phyloP scores from a whole-genome alignment of 2,888 invertebrate genomes.

The Agrochola macilenta region DNA sequence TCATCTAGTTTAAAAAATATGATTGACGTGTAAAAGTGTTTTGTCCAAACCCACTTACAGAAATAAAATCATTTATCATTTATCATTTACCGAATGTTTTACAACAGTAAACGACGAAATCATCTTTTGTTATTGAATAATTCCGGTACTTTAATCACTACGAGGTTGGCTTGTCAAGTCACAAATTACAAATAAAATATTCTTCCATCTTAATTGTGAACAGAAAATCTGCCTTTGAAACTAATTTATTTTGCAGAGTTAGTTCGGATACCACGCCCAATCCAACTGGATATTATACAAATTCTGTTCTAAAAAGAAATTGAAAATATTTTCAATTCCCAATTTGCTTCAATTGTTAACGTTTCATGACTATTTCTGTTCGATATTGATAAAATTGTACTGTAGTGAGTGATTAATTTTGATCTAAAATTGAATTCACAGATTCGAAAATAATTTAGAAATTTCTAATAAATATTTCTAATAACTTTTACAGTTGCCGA shows the following conservation, averaged over 20 bases:
- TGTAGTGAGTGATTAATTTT: slow-evolving; percentile 41
- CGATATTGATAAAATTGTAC: slow-evolving; percentile 45
- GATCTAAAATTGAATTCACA: not conserved
- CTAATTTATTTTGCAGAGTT: slow-evolving; percentile 46
- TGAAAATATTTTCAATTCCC: slow-evolving; percentile 50
- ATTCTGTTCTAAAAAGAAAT: slow-evolving; percentile 54
- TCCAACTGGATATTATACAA: slow-evolving; percentile 45
- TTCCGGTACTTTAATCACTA: slow-evolving; percentile 1
- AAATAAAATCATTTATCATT: too few species aligned
- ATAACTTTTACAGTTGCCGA: not conserved
- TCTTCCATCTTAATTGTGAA: slow-evolving; percentile 34
- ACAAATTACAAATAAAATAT: slow-evolving; percentile 23
- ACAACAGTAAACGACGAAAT: not conserved
- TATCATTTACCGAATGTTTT: too few species aligned
- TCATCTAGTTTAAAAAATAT: too few species aligned
- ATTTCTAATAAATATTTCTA: not conserved
- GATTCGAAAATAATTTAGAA: slow-evolving; percentile 5
- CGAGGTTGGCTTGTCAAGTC: slow-evolving; percentile 23
- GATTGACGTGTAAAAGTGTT: too few species aligned
- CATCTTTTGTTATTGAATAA: not conserved
- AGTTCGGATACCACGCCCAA: slow-evolving; percentile 32
- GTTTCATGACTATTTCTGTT: slow-evolving; percentile 30
- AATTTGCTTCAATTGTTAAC: slow-evolving; percentile 64
- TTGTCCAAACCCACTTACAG: too few species aligned
- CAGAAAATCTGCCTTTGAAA: slow-evolving; percentile 27